These are phyloP conservation scores for Dunckerocampus dactyliophorus DNA, from an alignment of 2,113 vertebrate genomes.

Conservation along the genomic window DNA sequence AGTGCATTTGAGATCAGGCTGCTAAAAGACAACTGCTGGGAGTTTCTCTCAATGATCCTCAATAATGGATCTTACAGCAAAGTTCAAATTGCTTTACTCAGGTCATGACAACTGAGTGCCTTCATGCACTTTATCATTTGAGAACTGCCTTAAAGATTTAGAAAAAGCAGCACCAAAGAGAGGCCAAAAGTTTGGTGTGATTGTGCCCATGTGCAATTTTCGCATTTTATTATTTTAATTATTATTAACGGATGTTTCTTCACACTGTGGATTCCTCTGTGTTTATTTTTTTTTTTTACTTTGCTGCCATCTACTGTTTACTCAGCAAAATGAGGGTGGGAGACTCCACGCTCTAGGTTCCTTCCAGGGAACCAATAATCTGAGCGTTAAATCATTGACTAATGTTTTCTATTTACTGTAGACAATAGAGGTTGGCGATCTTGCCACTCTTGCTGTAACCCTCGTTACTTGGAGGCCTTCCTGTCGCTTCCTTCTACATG, in stretches of 20 bases:
- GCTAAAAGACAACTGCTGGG: constrained; percentile 36
- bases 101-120: constrained; percentile 41
- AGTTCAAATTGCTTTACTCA: constrained; percentile 32
- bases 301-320: constrained; percentile 64
- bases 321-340: constrained; percentile 8
- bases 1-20: constrained; percentile 21
- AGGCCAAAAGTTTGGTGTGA: constrained; percentile 20
- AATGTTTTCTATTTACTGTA: constrained; percentile 22
- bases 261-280: constrained; percentile 1
- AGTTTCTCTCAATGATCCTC: background rate
- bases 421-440: constrained; percentile 25
- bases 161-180: constrained; percentile 11
- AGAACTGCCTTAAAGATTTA: constrained; percentile 30
- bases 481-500: constrained; percentile 14
- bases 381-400: background rate
- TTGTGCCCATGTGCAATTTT: constrained; percentile 6
- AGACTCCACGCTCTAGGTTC: background rate
- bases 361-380: background rate
- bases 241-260: background rate
- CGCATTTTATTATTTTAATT: background rate
- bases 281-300: constrained; percentile 41
- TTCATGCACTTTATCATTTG: constrained; percentile 72
- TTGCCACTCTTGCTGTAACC: constrained; percentile 33
- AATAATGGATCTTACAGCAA: constrained; percentile 23
- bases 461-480: constrained; percentile 34